Base-by-base conservation (phyloP, 2,113 vertebrate genomes). In the Motacilla alba region DNA sequence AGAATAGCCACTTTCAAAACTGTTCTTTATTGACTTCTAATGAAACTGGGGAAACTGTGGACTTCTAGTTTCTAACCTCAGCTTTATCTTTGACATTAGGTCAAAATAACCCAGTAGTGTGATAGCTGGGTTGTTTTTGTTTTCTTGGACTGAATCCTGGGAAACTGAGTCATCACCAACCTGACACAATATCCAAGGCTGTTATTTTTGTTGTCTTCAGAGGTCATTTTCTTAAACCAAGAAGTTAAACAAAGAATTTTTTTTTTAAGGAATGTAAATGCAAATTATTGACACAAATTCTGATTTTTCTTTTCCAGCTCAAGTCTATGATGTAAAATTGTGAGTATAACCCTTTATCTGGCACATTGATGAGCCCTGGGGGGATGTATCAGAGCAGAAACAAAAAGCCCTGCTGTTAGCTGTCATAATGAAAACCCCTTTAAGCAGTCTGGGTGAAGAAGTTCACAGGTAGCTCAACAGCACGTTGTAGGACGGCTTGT, bases 261-360 rank as follows among this genome's bases (percentile, higher is more conserved):
- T 33, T 41, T 69, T 69, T 59, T 58, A 50, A 35, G 60, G 13
- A 67, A 14, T 23, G 11, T 63, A 75, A 93, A 68, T 79, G 56
- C 10, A 76, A 72, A 49, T 72, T 79, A 52, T 31, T 93, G 82
- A 94, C 37, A 56, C 3, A 20, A 13, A 23, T 44, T 89, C 68
- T 87, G 30, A 49, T 72, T 79, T 43, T 84, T 95, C 44, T 93
- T 79, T 96, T 96, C 41, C 74, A 96, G 96, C 78, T 79, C 81
- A 79, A 76, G 79, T 6, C 87, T 96, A 94, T 41, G 70, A 96
- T 2, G 94, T 96, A 26, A 84, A 89, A 83, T 13, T 44, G 96
- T 96, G 49, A 96, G 96, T 96, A 96, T 79, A 52, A 87, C 17
- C 28, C 26, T 85, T 84, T 75, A 19, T 47, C 15, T 87, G 41